Evolutionary conservation across 2,113 vertebrate species (phyloP).

Genomic region (Entomyzon cyanotis): DNA sequence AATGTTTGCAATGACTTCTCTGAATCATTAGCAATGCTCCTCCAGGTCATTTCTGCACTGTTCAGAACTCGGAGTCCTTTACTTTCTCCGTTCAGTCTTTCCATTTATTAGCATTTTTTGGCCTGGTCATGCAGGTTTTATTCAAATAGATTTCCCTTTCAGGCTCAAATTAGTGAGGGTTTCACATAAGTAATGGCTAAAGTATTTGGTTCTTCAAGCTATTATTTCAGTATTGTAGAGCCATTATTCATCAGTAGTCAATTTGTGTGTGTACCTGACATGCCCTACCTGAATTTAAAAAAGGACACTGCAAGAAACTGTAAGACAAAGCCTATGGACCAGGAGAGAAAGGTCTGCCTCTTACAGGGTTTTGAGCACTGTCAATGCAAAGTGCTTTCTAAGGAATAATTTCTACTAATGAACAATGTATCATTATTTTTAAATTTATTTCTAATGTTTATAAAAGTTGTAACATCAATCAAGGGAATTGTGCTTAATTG

Average conservation of each 20-base stretch:
- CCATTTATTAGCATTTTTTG: background rate
- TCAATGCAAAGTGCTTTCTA: background rate
- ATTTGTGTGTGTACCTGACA: background rate
- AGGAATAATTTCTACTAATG: background rate
- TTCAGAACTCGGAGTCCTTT: background rate
- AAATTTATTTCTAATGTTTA: conserved; percentile 6
- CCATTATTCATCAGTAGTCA: background rate
- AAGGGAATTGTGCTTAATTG: conserved; percentile 4
- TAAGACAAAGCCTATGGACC: background rate
- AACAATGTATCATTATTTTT: conserved; percentile 28
- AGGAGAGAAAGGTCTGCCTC: background rate
- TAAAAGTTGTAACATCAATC: conserved; percentile 4
- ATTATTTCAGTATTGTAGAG: background rate
- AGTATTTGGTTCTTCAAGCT: background rate
- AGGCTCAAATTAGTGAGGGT: background rate
- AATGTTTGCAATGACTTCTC: background rate
- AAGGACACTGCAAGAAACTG: background rate
- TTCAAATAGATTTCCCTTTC: background rate
- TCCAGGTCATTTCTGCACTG: background rate
- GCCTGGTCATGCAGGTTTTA: background rate
- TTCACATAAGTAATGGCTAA: background rate
- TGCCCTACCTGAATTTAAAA: background rate
- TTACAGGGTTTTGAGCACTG: background rate
- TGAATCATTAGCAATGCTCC: background rate
- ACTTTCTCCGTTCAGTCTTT: background rate